These are phyloP conservation scores for Phoenoteleia sp. DNA, from an alignment of 2,888 invertebrate species.

Conservation along the genomic window DNA sequence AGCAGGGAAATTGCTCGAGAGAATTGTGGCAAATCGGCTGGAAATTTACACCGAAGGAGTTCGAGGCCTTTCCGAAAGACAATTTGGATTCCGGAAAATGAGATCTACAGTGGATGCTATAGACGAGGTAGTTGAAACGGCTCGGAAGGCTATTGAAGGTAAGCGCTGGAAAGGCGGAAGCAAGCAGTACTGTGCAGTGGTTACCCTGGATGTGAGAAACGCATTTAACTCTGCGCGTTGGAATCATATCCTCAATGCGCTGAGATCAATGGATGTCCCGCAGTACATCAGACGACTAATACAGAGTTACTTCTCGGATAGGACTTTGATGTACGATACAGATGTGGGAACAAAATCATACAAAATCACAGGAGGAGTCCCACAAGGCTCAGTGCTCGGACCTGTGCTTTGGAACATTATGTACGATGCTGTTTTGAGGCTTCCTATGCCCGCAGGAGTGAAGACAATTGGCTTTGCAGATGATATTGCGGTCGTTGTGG, in stretches of 20 bases:
- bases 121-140: neutral
- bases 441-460: neutral
- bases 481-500: too few relatives aligned
- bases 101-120: neutral
- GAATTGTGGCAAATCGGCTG: neutral
- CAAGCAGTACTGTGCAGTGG: neutral
- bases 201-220: neutral
- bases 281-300: neutral
- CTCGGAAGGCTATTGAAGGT: neutral
- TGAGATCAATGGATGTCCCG: neutral
- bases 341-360: neutral
- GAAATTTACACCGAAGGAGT: neutral
- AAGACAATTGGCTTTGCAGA: neutral
- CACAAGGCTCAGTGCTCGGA: neutral
- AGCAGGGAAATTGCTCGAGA: neutral
- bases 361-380: neutral
- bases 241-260: neutral
- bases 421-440: neutral
- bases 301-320: neutral
- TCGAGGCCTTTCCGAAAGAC: neutral
- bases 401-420: neutral
- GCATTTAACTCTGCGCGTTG: slow-evolving; percentile 9
- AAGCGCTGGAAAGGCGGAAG: neutral
- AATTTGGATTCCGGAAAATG: neutral
- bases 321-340: neutral